A percentile compares a stretch with the other conserved stretches of the same genome.
These are phyloP conservation scores for Aphelinus atriplicis DNA, from an alignment of 1,140 invertebrate genomes.

Conservation along the genomic window DNA sequence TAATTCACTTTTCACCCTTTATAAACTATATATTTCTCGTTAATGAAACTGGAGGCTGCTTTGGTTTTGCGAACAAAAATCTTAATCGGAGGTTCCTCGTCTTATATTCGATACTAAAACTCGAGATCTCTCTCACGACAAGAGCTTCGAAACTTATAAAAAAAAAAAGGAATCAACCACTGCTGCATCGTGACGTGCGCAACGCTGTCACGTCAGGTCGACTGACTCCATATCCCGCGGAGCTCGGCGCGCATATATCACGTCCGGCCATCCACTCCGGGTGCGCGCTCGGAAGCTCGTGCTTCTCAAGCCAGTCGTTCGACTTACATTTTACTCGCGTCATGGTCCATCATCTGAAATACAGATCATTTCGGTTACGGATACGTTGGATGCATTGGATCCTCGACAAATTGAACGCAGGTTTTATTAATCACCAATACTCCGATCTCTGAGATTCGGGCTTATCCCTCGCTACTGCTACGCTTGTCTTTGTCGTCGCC, in stretches of 20 bases:
- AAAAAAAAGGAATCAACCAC: constrained; percentile 14
- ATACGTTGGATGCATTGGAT: background rate
- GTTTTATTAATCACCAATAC: background rate
- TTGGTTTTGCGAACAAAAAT: constrained; percentile 7
- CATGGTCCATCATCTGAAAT: constrained; percentile 36
- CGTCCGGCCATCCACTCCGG: too few relatives aligned
- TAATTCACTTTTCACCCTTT: background rate
- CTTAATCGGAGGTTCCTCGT: background rate
- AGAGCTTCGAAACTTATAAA: background rate
- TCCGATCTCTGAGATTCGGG: background rate
- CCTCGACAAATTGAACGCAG: too few relatives aligned
- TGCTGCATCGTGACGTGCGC: background rate
- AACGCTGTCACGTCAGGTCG: constrained; percentile 15
- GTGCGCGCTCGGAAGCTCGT: background rate
- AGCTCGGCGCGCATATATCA: background rate
- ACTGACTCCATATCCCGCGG: constrained; percentile 11
- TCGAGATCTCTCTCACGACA: constrained; percentile 14
- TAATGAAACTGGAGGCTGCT: constrained; percentile 36
- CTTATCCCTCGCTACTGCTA: constrained; percentile 23
- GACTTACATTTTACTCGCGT: constrained; percentile 12
- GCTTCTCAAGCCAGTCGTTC: background rate
- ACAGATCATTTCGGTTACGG: background rate
- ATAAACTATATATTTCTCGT: constrained; percentile 39
- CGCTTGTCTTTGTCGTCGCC: constrained; percentile 17
- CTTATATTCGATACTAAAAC: constrained; percentile 26